Conservation (phyloP, 2,113 vertebrate species). For the Pomatorhinus ruficollis region DNA sequence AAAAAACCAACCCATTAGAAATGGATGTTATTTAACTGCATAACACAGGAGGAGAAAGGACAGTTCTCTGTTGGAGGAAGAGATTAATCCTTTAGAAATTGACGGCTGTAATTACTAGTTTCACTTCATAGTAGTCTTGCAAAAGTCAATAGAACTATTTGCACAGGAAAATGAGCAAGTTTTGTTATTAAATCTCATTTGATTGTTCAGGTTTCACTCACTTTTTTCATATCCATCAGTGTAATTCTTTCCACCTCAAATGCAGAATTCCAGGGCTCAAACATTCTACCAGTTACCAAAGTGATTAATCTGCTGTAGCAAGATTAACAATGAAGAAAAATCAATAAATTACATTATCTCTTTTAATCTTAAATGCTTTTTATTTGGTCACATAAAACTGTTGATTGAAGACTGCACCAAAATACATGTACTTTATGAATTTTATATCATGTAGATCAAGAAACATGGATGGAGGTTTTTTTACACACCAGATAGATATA, state of each 20-base stretch:
- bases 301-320: background rate
- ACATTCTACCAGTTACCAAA: background rate
- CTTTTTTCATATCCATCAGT: background rate
- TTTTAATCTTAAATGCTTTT: background rate
- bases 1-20: background rate
- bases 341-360: background rate
- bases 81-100: background rate
- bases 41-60: background rate
- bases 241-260: background rate
- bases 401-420: background rate
- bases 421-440: background rate
- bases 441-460: background rate
- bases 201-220: background rate
- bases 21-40: background rate
- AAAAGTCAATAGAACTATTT: conserved; percentile 3
- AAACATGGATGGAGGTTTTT: background rate
- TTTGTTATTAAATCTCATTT: background rate
- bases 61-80: background rate
- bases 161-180: background rate
- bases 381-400: background rate
- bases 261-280: background rate
- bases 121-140: background rate
- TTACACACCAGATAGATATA: background rate
- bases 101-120: background rate
- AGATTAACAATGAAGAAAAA: background rate